A percentile compares a stretch with the other conserved stretches of the same genome.
Conservation (phyloP, 1,140 invertebrate species). For the Lucilia cuprina region DNA sequence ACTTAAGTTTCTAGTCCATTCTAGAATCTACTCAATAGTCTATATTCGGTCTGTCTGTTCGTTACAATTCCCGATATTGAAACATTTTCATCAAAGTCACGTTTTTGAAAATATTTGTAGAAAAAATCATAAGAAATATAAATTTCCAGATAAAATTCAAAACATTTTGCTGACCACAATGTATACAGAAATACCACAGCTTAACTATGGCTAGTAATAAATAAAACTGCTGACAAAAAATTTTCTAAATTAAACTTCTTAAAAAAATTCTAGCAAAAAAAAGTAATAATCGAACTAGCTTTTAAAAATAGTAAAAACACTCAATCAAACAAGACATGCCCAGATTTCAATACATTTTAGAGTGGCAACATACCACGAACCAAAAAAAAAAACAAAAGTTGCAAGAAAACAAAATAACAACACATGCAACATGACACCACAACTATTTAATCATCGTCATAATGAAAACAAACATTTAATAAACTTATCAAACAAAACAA, state of each 20-base stretch:
- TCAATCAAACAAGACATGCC: neutral
- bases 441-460: neutral
- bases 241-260: neutral
- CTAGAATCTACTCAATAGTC: no score
- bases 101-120: no score
- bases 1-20: no score
- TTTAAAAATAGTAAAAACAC: neutral
- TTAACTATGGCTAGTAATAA: neutral
- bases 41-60: no score
- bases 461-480: neutral
- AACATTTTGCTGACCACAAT: no score
- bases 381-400: neutral
- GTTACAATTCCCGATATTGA: no score
- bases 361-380: neutral
- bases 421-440: neutral
- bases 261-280: neutral
- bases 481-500: neutral
- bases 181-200: no score
- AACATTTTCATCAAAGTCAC: no score
- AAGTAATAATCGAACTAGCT: neutral
- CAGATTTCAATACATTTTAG: neutral
- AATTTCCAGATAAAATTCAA: no score
- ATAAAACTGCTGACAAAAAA: neutral
- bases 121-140: no score
- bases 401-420: neutral